Percentiles rank a stretch among this genome's conserved stretches.
These are phyloP conservation scores for Carcinoscorpius rotundicauda DNA, from an alignment of 1,140 invertebrate species.

Conservation along the genomic window DNA sequence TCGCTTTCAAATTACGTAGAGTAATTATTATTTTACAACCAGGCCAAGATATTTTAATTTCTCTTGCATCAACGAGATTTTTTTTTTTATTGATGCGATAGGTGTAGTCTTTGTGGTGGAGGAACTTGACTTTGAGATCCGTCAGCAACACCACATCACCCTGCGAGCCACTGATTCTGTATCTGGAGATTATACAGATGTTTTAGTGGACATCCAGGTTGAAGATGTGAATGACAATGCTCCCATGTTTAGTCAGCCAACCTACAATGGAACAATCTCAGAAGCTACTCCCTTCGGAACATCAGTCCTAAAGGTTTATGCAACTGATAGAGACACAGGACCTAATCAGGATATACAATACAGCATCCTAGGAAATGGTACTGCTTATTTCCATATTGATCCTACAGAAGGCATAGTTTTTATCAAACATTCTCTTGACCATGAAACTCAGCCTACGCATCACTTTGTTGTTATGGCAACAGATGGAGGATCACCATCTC, in stretches of 20 bases:
- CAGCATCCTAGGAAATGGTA: slow-evolving; percentile 13
- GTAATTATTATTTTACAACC: too few species aligned
- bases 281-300: slow-evolving; percentile 70
- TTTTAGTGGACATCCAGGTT: slow-evolving; percentile 61
- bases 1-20: too few species aligned
- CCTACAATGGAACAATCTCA: slow-evolving; percentile 68
- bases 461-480: slow-evolving; percentile 55
- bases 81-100: slow-evolving; percentile 28
- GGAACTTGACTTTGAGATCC: slow-evolving; percentile 73
- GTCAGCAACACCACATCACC: slow-evolving; percentile 61
- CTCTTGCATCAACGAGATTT: too few species aligned
- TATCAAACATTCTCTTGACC: slow-evolving; percentile 64
- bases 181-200: slow-evolving; percentile 65
- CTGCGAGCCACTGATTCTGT: slow-evolving; percentile 80
- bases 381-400: slow-evolving; percentile 19
- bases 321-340: slow-evolving; percentile 67
- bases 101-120: slow-evolving; percentile 73
- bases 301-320: slow-evolving; percentile 53
- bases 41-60: too few species aligned
- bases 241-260: slow-evolving; percentile 63
- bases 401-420: slow-evolving; percentile 41
- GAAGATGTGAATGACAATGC: slow-evolving; percentile 86
- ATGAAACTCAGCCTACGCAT: slow-evolving; percentile 51
- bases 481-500: slow-evolving; percentile 59
- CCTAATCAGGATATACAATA: slow-evolving; percentile 20